Conservation (phyloP, 2,797 vertebrate genomes). For the Pteropus rufus region DNA sequence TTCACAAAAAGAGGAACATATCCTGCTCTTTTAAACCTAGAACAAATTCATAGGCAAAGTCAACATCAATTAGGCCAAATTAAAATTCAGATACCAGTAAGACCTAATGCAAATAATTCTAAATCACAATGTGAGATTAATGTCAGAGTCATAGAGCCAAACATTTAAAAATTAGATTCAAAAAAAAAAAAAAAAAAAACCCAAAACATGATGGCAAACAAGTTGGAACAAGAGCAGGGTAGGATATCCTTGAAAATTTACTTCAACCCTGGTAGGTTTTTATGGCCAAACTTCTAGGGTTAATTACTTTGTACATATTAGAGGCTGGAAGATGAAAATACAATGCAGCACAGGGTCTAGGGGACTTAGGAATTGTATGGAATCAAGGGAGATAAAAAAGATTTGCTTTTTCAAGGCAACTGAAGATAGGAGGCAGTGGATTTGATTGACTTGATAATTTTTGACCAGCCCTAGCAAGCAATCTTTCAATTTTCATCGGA, state of each 20-base stretch:
- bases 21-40: not conserved
- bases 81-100: not conserved
- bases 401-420: not conserved
- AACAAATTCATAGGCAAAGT: not conserved
- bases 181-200: not conserved
- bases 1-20: not conserved
- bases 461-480: not conserved
- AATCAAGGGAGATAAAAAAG: not conserved
- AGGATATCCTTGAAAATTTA: not conserved
- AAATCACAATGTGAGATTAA: not conserved
- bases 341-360: not conserved
- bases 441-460: constrained; percentile 39
- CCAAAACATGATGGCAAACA: not conserved
- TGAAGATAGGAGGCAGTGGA: not conserved
- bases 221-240: not conserved
- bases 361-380: not conserved
- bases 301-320: not conserved
- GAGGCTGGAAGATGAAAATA: not conserved
- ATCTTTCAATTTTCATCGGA: constrained; percentile 45
- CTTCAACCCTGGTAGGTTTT: not conserved
- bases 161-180: not conserved
- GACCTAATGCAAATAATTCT: not conserved
- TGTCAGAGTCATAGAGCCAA: not conserved
- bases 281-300: not conserved
- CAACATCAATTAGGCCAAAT: not conserved